Conservation (phyloP, 2,888 invertebrate species). For the Drosophila pseudotakahashii region DNA sequence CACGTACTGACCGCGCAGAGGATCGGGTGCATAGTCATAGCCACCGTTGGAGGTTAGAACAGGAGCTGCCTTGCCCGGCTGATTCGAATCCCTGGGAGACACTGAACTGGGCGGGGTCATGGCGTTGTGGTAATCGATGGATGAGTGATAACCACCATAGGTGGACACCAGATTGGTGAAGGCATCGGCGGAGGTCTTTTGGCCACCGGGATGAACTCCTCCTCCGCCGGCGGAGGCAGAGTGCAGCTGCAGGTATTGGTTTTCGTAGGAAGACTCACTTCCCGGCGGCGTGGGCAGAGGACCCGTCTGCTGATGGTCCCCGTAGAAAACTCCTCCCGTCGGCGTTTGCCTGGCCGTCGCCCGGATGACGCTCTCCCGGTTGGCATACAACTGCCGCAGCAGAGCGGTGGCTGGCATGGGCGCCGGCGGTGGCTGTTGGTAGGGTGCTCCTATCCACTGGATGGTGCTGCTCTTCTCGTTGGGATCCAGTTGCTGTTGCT, state of each 20-base stretch:
- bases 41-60: constrained; percentile 82
- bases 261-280: constrained; percentile 90
- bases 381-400: constrained; percentile 95
- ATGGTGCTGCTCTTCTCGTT: constrained; percentile 88
- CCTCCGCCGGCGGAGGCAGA: constrained; percentile 65
- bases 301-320: constrained; percentile 86
- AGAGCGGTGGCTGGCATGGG: constrained; percentile 94
- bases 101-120: constrained; percentile 99
- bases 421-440: constrained; percentile 84
- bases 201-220: constrained; percentile 79
- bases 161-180: constrained; percentile 87
- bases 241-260: constrained; percentile 86
- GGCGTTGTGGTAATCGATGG: constrained; percentile 94
- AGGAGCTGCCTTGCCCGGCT: constrained; percentile 84
- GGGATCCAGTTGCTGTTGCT: constrained; percentile 86
- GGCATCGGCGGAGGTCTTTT: constrained; percentile 86
- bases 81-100: constrained; percentile 93
- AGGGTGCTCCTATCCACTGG: constrained; percentile 96
- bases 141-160: constrained; percentile 87
- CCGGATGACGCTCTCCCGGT: constrained; percentile 96
- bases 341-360: constrained; percentile 88
- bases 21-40: constrained; percentile 87
- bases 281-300: constrained; percentile 96
- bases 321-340: constrained; percentile 81
- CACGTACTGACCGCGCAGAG: constrained; percentile 85